Evolutionary conservation across 1,140 invertebrate genomes (phyloP), one percentile per base, ranked within the genome.

Genomic region (Drosophila kohkoa): DNA sequence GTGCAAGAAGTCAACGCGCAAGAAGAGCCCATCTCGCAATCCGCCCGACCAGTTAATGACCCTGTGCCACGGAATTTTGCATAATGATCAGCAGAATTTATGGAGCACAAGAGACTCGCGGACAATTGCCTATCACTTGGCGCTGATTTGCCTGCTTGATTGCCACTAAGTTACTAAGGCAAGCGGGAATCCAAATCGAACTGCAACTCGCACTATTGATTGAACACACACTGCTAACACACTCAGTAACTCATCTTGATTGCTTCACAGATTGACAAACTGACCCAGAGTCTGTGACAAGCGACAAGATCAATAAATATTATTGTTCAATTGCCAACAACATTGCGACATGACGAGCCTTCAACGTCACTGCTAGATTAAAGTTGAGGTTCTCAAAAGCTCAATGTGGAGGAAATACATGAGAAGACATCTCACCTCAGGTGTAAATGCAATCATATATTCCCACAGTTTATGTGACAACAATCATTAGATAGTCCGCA

Each of bases 161-260:
- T 71, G 63, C 55, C 77, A 86, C 75, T 87, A 86, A 87, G 82
- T 87, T 86, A 87, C 75, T 86, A 79, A 67, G 82, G 75, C 82
- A 60, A 75, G 8, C 32, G 76, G 65, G 63, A 72, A 78, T 75
- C 55, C 58, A 70, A 75, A 69, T 71, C 65, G 28, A 79, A 79
- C 49, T 20, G 8, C 41, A 41, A 20, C 11, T 54, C 28, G 11
- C 30, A 10, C 54, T 15, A 43, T 51, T 60, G 65, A 74, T 74
- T 74, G 70, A 32, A 66, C 58, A 28, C 49, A 71, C 77, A 49
- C 78, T 87, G 75, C 82, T 87, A 86, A 87, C 79, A 82, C 79
- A 83, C 51, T 83, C 76, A 82, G 20, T 49, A 41, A 59, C 67
- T 65, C 71, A n/a, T 10, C 38, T 30, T 86, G 66, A 86, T 86